These are phyloP conservation scores for Xestia sexstrigata DNA, from an alignment of 2,888 invertebrate species.

Conservation along the genomic window DNA sequence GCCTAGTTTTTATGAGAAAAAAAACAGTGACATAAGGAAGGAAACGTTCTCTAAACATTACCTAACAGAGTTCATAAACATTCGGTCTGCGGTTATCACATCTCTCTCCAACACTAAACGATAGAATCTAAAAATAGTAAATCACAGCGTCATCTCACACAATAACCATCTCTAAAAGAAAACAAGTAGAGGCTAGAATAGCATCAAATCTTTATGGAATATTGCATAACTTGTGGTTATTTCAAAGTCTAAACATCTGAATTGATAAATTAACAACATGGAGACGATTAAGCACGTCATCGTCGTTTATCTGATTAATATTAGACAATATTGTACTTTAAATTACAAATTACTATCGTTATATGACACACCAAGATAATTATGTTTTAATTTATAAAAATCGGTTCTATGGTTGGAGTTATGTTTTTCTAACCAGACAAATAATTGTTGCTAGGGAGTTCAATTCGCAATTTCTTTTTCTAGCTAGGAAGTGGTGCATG, in stretches of 20 bases:
- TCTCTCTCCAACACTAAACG: slow-evolving; percentile 12
- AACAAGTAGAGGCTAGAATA: neutral
- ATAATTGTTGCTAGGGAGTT: neutral
- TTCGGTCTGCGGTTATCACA: slow-evolving; percentile 17
- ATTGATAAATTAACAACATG: slow-evolving; percentile 36
- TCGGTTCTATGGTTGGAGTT: neutral
- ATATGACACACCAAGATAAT: neutral
- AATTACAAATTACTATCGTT: neutral
- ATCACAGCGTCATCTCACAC: slow-evolving; percentile 5
- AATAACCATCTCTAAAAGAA: slow-evolving; percentile 22
- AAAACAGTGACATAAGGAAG: slow-evolving; percentile 11
- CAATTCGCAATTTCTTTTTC: neutral
- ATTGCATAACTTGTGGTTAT: slow-evolving; percentile 37
- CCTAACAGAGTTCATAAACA: slow-evolving; percentile 29
- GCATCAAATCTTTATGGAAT: neutral
- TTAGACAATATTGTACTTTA: slow-evolving; percentile 7
- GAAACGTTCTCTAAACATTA: slow-evolving; percentile 34
- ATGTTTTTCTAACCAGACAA: neutral
- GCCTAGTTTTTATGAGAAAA: slow-evolving; percentile 9
- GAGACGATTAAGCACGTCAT: slow-evolving; percentile 22
- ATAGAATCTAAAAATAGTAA: slow-evolving; percentile 19
- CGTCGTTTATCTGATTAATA: slow-evolving; percentile 20
- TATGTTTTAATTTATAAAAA: neutral
- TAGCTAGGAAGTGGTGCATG: no score
- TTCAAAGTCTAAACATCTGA: slow-evolving; percentile 13